These are phyloP conservation scores for Stegophylla sp. DNA, from an alignment of 2,888 invertebrate species.

Conservation along the genomic window DNA sequence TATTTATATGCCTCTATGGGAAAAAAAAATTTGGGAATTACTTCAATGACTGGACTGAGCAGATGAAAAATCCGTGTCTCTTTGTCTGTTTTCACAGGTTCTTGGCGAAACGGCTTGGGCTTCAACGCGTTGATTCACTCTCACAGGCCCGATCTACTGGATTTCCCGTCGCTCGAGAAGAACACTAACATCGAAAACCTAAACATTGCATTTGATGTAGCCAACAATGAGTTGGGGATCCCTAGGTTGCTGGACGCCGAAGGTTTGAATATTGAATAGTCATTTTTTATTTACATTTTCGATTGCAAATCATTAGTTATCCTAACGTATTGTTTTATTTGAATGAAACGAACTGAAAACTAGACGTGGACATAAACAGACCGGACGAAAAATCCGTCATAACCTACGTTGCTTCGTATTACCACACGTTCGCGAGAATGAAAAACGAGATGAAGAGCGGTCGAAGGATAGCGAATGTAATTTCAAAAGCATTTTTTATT, in stretches of 20 bases:
- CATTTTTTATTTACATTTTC: background rate
- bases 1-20: too few species aligned
- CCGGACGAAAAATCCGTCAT: constrained; percentile 99
- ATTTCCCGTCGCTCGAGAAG: constrained; percentile 80
- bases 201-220: constrained; percentile 96
- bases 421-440: constrained; percentile 98
- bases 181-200: constrained; percentile 90
- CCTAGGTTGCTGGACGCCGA: constrained; percentile 93
- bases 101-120: constrained; percentile 95
- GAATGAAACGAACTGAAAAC: background rate
- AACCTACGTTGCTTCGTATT: constrained; percentile 98
- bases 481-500: constrained; percentile 62
- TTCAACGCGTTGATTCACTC: constrained; percentile 99
- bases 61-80: background rate
- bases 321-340: background rate
- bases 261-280: constrained; percentile 68
- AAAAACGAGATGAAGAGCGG: constrained; percentile 98
- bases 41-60: too few species aligned
- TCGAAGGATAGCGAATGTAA: constrained; percentile 93
- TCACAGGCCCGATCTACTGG: constrained; percentile 94
- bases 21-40: too few species aligned
- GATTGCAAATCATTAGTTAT: background rate
- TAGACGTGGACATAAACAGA: constrained; percentile 89
- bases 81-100: constrained; percentile 68
- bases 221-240: constrained; percentile 90